Conservation (phyloP, 2,888 invertebrate species). For the Hartigia nigra region DNA sequence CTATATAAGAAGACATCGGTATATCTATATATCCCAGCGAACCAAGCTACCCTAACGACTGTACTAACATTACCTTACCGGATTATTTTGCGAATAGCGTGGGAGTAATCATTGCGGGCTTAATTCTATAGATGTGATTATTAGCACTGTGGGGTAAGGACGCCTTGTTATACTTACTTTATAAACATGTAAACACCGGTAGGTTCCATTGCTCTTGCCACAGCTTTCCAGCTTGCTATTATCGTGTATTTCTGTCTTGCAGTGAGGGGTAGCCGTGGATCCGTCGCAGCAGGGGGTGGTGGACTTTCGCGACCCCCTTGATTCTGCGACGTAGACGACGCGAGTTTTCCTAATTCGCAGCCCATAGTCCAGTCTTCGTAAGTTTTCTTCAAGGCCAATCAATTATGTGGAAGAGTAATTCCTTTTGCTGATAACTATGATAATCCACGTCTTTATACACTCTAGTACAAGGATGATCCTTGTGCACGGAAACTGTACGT, state of each 20-base stretch:
- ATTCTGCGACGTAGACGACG: constrained; percentile 66
- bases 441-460: not conserved
- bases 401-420: not conserved
- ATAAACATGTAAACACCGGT: constrained; percentile 93
- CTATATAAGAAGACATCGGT: no score
- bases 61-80: not conserved
- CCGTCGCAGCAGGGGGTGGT: constrained; percentile 76
- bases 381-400: not conserved
- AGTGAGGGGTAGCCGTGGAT: constrained; percentile 84
- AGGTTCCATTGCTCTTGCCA: constrained; percentile 87
- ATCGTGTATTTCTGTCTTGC: constrained; percentile 90
- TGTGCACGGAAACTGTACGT: not conserved
- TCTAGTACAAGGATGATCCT: not conserved
- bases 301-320: constrained; percentile 71
- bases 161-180: constrained; percentile 76
- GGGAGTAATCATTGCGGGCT: not conserved
- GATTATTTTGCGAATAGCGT: constrained; percentile 7
- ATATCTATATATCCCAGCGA: not conserved
- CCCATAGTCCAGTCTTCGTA: constrained; percentile 69
- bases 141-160: not conserved
- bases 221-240: constrained; percentile 92
- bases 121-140: not conserved
- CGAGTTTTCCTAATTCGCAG: constrained; percentile 82
- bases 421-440: not conserved
- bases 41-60: not conserved